Evolutionary conservation across 2,797 vertebrate genomes (phyloP).

Genomic region (Centroberyx gerrardi): DNA sequence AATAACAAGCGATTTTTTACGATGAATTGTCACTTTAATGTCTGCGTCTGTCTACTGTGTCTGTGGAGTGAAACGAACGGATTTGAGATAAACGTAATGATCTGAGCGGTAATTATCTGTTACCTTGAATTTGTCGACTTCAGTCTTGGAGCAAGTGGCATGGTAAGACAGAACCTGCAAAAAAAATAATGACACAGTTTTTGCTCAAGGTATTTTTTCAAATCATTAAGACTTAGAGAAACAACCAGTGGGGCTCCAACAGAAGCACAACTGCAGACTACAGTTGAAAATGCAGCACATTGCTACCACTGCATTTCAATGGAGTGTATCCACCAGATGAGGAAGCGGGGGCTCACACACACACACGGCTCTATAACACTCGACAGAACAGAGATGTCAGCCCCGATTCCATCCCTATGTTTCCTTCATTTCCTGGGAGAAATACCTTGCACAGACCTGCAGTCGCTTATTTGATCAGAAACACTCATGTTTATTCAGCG

Average conservation of each 20-base stretch:
- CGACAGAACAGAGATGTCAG: constrained; percentile 60
- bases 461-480: constrained; percentile 82
- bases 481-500: constrained; percentile 84
- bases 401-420: constrained; percentile 59
- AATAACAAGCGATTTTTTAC: too few species aligned
- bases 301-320: constrained; percentile 17
- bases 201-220: constrained; percentile 39
- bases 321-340: constrained; percentile 40
- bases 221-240: constrained; percentile 25
- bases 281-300: constrained; percentile 22
- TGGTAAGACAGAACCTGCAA: constrained; percentile 97
- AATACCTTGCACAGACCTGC: constrained; percentile 71
- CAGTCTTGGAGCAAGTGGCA: constrained; percentile 97
- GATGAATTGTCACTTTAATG: constrained; percentile 41
- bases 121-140: constrained; percentile 99
- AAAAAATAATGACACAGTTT: constrained; percentile 61
- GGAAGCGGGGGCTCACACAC: constrained; percentile 26
- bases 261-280: neutral
- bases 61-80: constrained; percentile 13
- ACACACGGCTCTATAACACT: constrained; percentile 37
- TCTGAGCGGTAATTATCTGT: constrained; percentile 48
- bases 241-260: constrained; percentile 1
- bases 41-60: neutral
- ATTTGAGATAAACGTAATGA: constrained; percentile 27
- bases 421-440: constrained; percentile 74